phyloP scores from a whole-genome alignment of 2,113 vertebrate genomes.

The Onychostruthus taczanowskii region DNA sequence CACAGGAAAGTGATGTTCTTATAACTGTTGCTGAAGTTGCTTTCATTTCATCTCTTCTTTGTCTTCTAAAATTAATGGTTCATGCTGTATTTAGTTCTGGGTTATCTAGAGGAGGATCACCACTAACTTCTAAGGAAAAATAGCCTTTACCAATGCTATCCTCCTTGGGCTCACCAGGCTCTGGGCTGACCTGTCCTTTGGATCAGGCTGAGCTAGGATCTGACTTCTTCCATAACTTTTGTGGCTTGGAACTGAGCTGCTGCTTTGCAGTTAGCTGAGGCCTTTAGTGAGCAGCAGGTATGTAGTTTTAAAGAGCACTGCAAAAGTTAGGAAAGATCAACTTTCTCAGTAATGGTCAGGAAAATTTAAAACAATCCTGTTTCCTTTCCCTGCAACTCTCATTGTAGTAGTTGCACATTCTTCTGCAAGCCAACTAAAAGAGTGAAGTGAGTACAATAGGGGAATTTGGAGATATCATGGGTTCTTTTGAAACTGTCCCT shows the following conservation, averaged over 20 bases:
- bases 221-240: constrained; percentile 14
- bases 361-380: not conserved
- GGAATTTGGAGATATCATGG: not conserved
- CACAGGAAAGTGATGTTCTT: not conserved
- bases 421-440: not conserved
- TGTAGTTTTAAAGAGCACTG: not conserved
- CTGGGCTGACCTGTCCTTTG: constrained; percentile 16
- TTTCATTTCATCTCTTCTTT: not conserved
- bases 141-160: not conserved
- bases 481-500: not conserved
- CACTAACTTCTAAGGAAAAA: constrained; percentile 9
- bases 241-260: constrained; percentile 19
- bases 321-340: not conserved
- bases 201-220: not conserved
- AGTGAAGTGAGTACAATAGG: not conserved
- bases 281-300: constrained; percentile 18
- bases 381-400: not conserved
- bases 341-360: not conserved
- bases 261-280: not conserved
- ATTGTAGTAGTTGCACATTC: not conserved
- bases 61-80: not conserved
- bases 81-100: not conserved
- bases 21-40: not conserved
- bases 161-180: not conserved
- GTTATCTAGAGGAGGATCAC: not conserved